These are phyloP conservation scores for Cyclophora punctaria DNA, from an alignment of 2,888 invertebrate species.

Conservation along the genomic window DNA sequence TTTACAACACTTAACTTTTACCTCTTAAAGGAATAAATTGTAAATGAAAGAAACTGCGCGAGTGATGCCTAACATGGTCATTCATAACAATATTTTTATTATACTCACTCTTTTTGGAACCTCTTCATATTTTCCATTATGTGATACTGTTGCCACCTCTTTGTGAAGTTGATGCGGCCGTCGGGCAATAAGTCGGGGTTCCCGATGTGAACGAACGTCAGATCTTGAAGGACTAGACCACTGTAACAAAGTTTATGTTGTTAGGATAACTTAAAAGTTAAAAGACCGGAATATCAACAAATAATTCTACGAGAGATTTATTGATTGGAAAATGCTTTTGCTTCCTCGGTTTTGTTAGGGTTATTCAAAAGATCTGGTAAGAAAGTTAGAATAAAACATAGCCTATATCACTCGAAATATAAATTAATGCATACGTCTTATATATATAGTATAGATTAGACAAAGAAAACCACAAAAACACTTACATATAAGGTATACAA, in stretches of 20 bases:
- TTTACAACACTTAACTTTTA: too few relatives aligned
- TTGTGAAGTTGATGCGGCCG: slow-evolving; percentile 94
- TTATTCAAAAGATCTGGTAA: neutral
- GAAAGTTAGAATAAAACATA: neutral
- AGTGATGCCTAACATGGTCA: too few relatives aligned
- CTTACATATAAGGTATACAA: slow-evolving; percentile 99
- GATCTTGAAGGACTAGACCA: slow-evolving; percentile 97
- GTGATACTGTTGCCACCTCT: slow-evolving; percentile 98
- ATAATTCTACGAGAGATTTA: too few relatives aligned
- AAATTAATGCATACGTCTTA: too few relatives aligned
- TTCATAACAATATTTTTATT: neutral
- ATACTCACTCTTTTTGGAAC: slow-evolving; percentile 94
- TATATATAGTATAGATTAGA: neutral
- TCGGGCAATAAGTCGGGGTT: slow-evolving; percentile 93
- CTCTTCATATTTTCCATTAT: slow-evolving; percentile 98
- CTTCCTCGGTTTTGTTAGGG: neutral
- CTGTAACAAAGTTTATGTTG: slow-evolving; percentile 63
- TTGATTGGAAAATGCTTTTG: neutral
- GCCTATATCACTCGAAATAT: too few relatives aligned
- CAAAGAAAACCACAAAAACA: slow-evolving; percentile 19
- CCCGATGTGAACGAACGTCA: slow-evolving; percentile 99
- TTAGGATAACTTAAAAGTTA: too few relatives aligned
- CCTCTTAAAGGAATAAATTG: too few relatives aligned
- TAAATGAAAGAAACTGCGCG: too few relatives aligned
- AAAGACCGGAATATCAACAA: neutral